These are phyloP conservation scores for Caerostris extrusa DNA, from an alignment of 1,140 invertebrate genomes.

Conservation along the genomic window DNA sequence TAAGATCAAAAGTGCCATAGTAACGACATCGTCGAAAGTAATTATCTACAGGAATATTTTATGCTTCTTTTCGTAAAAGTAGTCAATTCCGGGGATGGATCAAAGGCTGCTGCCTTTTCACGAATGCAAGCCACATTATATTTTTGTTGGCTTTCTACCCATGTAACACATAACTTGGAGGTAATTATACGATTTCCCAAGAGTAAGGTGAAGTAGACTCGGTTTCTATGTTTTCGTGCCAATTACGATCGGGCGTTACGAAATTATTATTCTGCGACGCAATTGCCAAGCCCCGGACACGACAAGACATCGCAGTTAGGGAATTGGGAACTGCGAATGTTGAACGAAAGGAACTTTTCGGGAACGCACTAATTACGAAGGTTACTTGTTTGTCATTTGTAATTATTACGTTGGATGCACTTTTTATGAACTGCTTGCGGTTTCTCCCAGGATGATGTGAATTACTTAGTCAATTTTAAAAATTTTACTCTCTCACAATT, in stretches of 20 bases:
- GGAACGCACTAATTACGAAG: constrained; percentile 23
- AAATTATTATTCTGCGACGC: constrained; percentile 65
- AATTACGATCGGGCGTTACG: constrained; percentile 70
- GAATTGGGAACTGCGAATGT: constrained; percentile 23
- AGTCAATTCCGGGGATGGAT: constrained; percentile 42
- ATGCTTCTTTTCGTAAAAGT: constrained; percentile 33
- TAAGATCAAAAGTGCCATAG: constrained; percentile 60
- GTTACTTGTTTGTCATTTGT: constrained; percentile 45
- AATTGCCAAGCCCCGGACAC: constrained; percentile 8
- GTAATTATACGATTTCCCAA: constrained; percentile 70
- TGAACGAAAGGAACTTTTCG: constrained; percentile 15
- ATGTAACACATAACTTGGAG: constrained; percentile 23
- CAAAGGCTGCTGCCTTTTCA: constrained; percentile 43
- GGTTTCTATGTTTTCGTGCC: constrained; percentile 71
- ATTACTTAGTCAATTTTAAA: no score
- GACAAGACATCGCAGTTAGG: constrained; percentile 41
- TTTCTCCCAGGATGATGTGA: background rate
- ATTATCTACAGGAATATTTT: constrained; percentile 62
- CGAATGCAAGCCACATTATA: constrained; percentile 16
- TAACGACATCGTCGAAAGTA: constrained; percentile 59
- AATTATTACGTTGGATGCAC: background rate
- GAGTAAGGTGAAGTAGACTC: constrained; percentile 54
- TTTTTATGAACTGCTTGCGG: background rate
- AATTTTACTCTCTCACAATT: no score
- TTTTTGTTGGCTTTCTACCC: constrained; percentile 49